phyloP scores from a whole-genome alignment of 2,113 vertebrate species.

The Myanophis thanlyinensis region DNA sequence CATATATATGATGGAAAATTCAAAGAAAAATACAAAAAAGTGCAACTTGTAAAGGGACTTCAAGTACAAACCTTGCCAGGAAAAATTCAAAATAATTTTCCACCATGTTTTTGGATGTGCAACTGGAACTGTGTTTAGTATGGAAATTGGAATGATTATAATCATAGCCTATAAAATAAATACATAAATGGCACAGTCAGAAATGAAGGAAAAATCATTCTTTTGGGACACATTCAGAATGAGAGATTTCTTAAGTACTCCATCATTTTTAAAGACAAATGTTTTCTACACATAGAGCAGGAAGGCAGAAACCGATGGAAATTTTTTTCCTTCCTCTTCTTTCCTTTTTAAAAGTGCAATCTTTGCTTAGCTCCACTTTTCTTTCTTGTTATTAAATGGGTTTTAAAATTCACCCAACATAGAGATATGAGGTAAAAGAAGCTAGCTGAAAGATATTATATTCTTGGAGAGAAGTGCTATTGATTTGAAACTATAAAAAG shows the following conservation, averaged over 20 bases:
- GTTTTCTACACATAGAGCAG: accelerated
- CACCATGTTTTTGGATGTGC: conserved; percentile 28
- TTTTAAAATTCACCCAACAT: conserved; percentile 42
- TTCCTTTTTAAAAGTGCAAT: neutral
- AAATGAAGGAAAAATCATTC: neutral
- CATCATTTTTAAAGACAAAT: neutral
- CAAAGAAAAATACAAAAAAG: neutral
- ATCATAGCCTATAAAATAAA: conserved; percentile 1
- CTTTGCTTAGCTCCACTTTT: conserved; percentile 45
- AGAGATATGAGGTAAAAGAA: conserved; percentile 47
- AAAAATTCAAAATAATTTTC: conserved; percentile 56
- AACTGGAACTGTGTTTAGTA: conserved; percentile 51
- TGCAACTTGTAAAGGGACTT: neutral
- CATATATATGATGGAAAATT: neutral
- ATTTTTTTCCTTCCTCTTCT: accelerated
- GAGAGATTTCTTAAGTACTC: neutral
- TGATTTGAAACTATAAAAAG: neutral
- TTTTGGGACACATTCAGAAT: neutral
- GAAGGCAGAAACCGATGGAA: conserved; percentile 34
- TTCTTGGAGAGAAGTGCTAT: conserved; percentile 20
- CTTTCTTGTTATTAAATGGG: conserved; percentile 28
- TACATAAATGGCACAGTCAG: neutral
- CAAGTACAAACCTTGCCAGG: conserved; percentile 50
- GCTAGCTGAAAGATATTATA: conserved; percentile 49
- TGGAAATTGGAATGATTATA: conserved; percentile 48